A percentile compares a stretch with the other conserved stretches of the same genome.
These are phyloP conservation scores for Cyclophora albipunctata DNA, from an alignment of 2,888 invertebrate species.

Conservation along the genomic window DNA sequence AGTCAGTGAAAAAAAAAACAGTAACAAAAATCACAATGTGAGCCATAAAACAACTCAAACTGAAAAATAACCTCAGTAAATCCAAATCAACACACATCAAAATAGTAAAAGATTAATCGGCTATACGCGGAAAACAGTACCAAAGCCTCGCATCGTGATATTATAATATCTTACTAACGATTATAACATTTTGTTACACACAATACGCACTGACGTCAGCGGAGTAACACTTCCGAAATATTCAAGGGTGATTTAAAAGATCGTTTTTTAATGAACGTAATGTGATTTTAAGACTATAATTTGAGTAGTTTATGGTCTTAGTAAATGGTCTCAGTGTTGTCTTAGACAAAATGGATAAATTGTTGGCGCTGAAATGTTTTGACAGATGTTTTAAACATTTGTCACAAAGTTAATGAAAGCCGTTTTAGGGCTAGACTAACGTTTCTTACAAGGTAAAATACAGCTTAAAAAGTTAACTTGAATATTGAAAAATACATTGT, in stretches of 20 bases:
- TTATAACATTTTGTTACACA: constrained; percentile 44
- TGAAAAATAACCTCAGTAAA: background rate
- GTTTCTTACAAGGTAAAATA: too few species aligned
- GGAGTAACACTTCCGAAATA: constrained; percentile 61
- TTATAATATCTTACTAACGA: constrained; percentile 39
- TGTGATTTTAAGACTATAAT: background rate
- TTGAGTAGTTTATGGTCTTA: too few species aligned
- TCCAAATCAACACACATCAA: constrained; percentile 2
- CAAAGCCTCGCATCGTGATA: constrained; percentile 40
- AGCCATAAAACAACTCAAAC: background rate
- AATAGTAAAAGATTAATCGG: constrained; percentile 54
- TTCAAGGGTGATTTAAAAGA: constrained; percentile 44
- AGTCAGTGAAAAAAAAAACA: too few species aligned
- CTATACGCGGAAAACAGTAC: constrained; percentile 53
- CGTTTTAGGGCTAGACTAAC: too few species aligned
- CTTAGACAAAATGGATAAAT: too few species aligned
- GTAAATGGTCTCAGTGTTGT: too few species aligned
- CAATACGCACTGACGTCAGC: constrained; percentile 50
- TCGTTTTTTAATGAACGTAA: constrained; percentile 15
- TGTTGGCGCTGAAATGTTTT: too few species aligned
- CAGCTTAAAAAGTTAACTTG: too few species aligned
- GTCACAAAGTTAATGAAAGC: too few species aligned
- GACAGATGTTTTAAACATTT: too few species aligned
- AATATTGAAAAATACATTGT: too few species aligned
- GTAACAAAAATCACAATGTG: too few species aligned